Percentiles rank a stretch among this genome's conserved stretches.
phyloP scores from a whole-genome alignment of 2,113 vertebrate genomes.

The Prunella fulvescens region DNA sequence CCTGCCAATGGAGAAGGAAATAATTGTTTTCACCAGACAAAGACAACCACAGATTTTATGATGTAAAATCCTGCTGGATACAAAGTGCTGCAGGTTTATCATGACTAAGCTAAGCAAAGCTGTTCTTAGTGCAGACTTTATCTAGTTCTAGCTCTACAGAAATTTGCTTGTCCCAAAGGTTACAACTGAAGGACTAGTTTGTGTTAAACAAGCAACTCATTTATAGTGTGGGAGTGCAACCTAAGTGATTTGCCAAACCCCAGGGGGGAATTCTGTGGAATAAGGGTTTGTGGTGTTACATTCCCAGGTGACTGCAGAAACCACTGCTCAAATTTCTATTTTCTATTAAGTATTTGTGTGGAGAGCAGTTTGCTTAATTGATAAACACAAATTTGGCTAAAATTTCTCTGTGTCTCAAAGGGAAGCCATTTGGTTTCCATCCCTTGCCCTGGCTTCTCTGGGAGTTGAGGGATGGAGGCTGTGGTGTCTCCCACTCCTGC shows the following conservation, averaged over 20 bases:
- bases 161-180: neutral
- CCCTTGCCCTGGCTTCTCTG: neutral
- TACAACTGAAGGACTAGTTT: neutral
- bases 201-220: neutral
- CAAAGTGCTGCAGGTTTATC: neutral
- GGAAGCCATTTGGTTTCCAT: neutral
- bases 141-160: neutral
- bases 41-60: neutral
- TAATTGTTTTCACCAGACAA: neutral
- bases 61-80: neutral
- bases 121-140: neutral
- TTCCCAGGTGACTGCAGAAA: neutral
- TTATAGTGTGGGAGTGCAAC: neutral
- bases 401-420: neutral
- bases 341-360: neutral
- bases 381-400: neutral
- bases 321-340: neutral
- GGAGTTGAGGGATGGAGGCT: neutral
- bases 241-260: neutral
- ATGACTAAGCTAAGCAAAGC: neutral
- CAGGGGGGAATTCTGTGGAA: neutral
- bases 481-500: neutral
- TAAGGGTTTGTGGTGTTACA: neutral
- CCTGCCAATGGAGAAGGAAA: neutral
- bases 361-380: neutral